phyloP scores from a whole-genome alignment of 2,888 invertebrate species.

The Celastrina argiolus region DNA sequence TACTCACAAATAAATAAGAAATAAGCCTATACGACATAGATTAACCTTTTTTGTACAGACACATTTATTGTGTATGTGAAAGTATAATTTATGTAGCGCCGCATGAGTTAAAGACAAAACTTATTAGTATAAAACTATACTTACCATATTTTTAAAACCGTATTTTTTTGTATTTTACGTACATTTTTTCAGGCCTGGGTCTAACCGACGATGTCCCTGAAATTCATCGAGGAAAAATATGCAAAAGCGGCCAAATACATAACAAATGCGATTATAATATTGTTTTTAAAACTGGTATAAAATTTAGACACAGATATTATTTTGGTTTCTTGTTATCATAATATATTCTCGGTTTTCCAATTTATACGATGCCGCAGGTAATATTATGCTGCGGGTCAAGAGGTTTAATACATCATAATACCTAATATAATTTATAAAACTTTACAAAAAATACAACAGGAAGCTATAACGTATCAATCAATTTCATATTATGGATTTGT shows the following conservation, averaged over 20 bases:
- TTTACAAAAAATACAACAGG: background rate
- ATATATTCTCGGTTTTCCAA: background rate
- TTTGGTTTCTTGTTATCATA: background rate
- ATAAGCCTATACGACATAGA: slow-evolving; percentile 9
- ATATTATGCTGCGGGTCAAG: background rate
- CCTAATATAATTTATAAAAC: background rate
- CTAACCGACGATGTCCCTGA: too few relatives aligned
- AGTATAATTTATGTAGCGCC: background rate
- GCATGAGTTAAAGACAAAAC: background rate
- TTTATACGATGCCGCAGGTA: background rate
- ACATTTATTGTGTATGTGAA: background rate
- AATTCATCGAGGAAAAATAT: too few relatives aligned
- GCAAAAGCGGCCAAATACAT: too few relatives aligned
- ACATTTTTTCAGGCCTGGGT: too few relatives aligned
- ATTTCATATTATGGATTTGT: slow-evolving; percentile 2
- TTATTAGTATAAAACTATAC: background rate
- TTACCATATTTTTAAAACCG: too few relatives aligned
- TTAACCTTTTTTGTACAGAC: background rate
- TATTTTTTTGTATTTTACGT: too few relatives aligned
- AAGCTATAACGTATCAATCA: background rate
- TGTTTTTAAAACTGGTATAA: background rate
- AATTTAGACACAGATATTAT: background rate
- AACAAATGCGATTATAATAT: background rate
- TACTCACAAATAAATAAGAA: background rate
- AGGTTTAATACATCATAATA: background rate